A percentile compares a stretch with the other conserved stretches of the same genome.
Conservation (phyloP, 1,140 invertebrate genomes). For the Eubasilissa regina region DNA sequence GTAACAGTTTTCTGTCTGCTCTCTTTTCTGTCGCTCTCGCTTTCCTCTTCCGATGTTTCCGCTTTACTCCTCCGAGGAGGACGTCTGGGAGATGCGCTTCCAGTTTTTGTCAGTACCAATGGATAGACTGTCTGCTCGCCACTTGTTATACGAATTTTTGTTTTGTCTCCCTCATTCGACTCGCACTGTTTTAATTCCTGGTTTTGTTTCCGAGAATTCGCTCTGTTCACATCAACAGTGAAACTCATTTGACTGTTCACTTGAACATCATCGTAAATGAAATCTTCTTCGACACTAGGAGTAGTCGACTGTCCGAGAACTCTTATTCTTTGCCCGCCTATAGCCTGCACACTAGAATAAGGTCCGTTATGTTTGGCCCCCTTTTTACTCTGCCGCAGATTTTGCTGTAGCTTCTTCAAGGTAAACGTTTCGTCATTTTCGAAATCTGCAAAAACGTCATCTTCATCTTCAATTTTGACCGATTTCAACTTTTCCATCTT, state of each 20-base stretch:
- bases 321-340: conserved; percentile 74
- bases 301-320: conserved; percentile 68
- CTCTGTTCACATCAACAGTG: conserved; percentile 28
- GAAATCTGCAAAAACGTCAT: conserved; percentile 57
- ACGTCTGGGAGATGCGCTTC: conserved; percentile 62
- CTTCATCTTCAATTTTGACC: conserved; percentile 51
- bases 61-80: conserved; percentile 64
- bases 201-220: not conserved
- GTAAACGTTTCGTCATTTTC: conserved; percentile 60
- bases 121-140: not conserved
- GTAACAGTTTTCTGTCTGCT: conserved; percentile 57
- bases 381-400: conserved; percentile 56
- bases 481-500: conserved; percentile 56
- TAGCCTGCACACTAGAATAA: conserved; percentile 73
- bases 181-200: conserved; percentile 25
- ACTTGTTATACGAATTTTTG: conserved; percentile 5
- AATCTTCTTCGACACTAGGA: conserved; percentile 64
- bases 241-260: conserved; percentile 56
- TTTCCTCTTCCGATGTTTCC: conserved; percentile 59
- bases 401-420: conserved; percentile 55
- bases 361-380: conserved; percentile 58
- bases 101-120: conserved; percentile 7
- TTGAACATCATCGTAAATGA: conserved; percentile 68
- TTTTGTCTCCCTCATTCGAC: not conserved
- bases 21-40: conserved; percentile 57